Evolutionary conservation across 2,797 vertebrate species (phyloP).

Genomic region (Propithecus perrieri): DNA sequence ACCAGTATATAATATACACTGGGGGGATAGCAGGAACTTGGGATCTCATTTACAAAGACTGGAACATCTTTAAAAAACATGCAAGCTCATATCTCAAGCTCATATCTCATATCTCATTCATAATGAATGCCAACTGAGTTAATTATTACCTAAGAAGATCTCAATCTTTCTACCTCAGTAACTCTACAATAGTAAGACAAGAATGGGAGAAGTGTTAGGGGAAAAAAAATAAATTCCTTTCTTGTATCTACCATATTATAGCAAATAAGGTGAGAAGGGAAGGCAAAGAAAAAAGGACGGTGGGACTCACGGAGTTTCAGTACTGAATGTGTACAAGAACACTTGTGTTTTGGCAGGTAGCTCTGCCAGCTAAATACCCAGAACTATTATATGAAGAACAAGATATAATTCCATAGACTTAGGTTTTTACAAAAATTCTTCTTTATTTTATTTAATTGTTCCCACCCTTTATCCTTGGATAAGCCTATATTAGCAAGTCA

Average conservation of each 20-base stretch:
- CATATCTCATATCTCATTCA: neutral
- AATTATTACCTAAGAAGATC: neutral
- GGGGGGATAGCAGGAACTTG: neutral
- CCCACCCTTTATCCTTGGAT: neutral
- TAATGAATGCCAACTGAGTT: neutral
- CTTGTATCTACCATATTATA: neutral
- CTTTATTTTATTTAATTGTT: neutral
- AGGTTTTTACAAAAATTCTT: neutral
- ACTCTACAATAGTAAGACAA: neutral
- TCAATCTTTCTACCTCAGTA: neutral
- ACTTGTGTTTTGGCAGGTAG: neutral
- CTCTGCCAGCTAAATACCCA: neutral
- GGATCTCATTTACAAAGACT: neutral
- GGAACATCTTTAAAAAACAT: neutral
- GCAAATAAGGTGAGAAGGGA: neutral
- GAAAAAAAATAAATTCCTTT: neutral
- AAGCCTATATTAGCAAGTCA: neutral
- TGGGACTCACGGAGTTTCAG: neutral
- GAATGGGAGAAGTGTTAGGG: neutral
- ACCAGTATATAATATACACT: neutral
- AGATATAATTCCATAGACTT: neutral
- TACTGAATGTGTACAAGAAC: neutral
- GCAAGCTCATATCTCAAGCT: neutral
- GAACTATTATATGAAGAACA: neutral
- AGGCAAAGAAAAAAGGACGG: neutral